phyloP scores from a whole-genome alignment of 2,113 vertebrate genomes.

The Montifringilla adamsi region DNA sequence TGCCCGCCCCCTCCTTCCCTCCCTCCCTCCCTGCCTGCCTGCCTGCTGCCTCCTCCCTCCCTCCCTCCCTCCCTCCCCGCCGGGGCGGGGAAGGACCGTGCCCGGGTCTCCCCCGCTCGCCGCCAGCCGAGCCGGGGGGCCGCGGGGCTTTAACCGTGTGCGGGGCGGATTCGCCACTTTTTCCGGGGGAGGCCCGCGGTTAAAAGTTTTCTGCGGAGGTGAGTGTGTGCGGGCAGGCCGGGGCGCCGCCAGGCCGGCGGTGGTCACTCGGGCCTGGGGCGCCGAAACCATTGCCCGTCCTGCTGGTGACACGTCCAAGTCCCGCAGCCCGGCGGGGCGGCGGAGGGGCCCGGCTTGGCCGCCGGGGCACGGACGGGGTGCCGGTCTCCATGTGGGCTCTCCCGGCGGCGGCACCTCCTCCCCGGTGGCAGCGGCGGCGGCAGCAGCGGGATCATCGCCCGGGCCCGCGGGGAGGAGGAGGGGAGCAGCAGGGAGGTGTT shows the following conservation, averaged over 20 bases:
- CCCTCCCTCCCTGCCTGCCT: background rate
- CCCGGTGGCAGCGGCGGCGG: constrained; percentile 55
- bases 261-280: constrained; percentile 70
- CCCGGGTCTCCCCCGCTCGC: constrained; percentile 50
- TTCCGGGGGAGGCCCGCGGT: constrained; percentile 50
- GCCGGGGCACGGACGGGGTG: constrained; percentile 58
- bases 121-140: constrained; percentile 48
- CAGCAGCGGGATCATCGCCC: constrained; percentile 73
- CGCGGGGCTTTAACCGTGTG: constrained; percentile 16
- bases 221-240: constrained; percentile 65
- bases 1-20: constrained; percentile 4
- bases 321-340: constrained; percentile 31
- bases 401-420: constrained; percentile 49
- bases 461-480: constrained; percentile 72
- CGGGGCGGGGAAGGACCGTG: constrained; percentile 51
- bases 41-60: background rate
- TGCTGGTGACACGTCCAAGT: constrained; percentile 84
- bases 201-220: constrained; percentile 72
- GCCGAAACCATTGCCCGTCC: constrained; percentile 82
- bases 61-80: background rate
- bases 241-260: constrained; percentile 61
- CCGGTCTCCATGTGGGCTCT: constrained; percentile 65
- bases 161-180: constrained; percentile 47
- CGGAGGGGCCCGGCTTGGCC: background rate
- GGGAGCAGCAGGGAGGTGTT: constrained; percentile 67